Evolutionary conservation across 1,140 invertebrate species (phyloP), one percentile per base, ranked within the genome.

Genomic region (Lutraria rhynchaena): DNA sequence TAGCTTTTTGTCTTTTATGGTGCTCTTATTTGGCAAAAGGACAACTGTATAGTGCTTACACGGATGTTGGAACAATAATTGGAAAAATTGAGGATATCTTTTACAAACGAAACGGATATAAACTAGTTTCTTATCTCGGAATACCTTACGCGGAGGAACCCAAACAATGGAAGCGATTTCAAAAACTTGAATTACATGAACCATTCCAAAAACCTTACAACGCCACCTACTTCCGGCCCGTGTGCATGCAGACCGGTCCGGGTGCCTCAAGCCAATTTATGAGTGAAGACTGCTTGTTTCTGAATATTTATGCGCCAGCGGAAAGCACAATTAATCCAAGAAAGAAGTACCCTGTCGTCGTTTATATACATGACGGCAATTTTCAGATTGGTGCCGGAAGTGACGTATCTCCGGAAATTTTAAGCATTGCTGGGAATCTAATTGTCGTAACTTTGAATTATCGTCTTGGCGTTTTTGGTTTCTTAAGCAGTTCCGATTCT

Each of bases 351-450:
- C 69, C 78, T 29, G 78, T 81, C 2, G 41, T 81, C 24, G 65
- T 81, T 41, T 81, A 81, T 61, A 73, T 81, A 29, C 78, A 81
- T 53, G 69, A 67, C 15, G 78, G 70, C n/a, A 73, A 53, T 51
- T 81, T 81, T 33, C 63, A 51, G 35, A 1, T 37, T 35, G 78
- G 78, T 3, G 11, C 69, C 7, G 22, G 67, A 0, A 46, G 24
- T 44, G 58, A 51, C 17, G 44, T 73, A 11, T 63, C 69, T 24
- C 69, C 69, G 24, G 78, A 81, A 41, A 65, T 65, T 31, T 49
- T 81, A 4, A 19, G 53, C 15, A 11, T 55, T 13, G 29, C 37
- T 17, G 46, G 60, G 22, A 57, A 81, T 44, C 13, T 81, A 7
- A 73, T 81, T 31, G 46, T 81, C 22, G 78, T 81, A 7, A 81